Evolutionary conservation across 2,888 invertebrate species (phyloP), one percentile per base, ranked within the genome.

Genomic region (Laspeyria flexula): DNA sequence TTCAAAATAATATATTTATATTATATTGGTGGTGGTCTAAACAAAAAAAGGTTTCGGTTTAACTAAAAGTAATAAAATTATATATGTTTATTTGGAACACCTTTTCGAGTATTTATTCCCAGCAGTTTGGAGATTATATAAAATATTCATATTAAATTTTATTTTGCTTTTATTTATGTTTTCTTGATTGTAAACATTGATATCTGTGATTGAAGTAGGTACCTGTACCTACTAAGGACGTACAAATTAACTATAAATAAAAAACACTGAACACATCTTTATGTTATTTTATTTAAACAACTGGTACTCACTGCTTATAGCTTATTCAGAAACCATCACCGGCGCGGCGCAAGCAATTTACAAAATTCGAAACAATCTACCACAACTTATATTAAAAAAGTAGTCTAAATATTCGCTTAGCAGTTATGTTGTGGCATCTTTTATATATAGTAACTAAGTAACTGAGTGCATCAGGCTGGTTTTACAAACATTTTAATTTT

Each of bases 381-480:
- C 21, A 21, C 21, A 21, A 21, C 2, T 21, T 25, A 25, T 25
- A 7, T 25, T 3, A 25, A 11, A 9, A 13, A 13, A 31, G 13
- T 5, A 13, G 12, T n/a, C n/a, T n/a, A n/a, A n/a, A n/a, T 12
- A 31, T 31, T 31, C 31, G 31, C 31, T 13, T 31, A 31, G 31
- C 31, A 12, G 7, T 31, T 13, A 13, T 7, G 11, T 30, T n/a
- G 11, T 4, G 11, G 30, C 30, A n/a, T n/a, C 5, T 47, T 49
- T 60, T 62, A 62, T 62, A 60, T 58, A 48, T 29, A 31, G 62
- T 38, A 56, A 33, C 44, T 48, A 41, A n/a, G 21, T 52, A 43
- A 33, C 3, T 1, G 25, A 11, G 1, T 25, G 25, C 25, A 25
- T 7, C 25, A 25, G 25, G 25, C 25, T 25, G 25, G 25, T 25